Evolutionary conservation across 2,113 vertebrate genomes (phyloP).

Genomic region (Cettia cetti): DNA sequence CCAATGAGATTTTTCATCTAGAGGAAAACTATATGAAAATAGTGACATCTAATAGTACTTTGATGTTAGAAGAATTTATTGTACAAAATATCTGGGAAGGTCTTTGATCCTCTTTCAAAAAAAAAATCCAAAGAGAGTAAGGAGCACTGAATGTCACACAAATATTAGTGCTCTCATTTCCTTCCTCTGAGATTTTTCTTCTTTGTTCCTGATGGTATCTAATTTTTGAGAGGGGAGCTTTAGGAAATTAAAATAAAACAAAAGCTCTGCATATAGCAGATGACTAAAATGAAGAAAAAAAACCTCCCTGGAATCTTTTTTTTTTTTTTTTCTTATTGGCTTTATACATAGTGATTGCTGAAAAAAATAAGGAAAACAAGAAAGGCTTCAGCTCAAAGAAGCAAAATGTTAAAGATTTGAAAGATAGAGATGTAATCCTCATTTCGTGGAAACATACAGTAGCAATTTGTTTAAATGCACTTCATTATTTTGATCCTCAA

Average conservation of each 20-base stretch:
- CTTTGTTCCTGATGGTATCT: neutral
- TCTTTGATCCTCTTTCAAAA: conserved; percentile 5
- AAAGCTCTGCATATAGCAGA: neutral
- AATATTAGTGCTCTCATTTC: conserved; percentile 5
- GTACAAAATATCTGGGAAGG: neutral
- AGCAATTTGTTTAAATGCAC: neutral
- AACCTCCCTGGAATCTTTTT: neutral
- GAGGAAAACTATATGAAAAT: neutral
- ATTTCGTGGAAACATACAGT: neutral
- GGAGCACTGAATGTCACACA: neutral
- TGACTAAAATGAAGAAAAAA: neutral
- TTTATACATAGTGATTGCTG: neutral
- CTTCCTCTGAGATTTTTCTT: neutral
- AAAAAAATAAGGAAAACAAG: neutral
- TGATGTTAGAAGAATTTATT: neutral
- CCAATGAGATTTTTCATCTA: neutral
- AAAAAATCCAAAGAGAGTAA: neutral
- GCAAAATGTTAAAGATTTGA: neutral
- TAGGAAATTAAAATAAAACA: neutral
- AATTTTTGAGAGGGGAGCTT: neutral
- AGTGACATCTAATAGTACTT: neutral
- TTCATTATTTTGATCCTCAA: neutral
- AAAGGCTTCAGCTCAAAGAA: neutral
- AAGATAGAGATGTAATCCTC: neutral
- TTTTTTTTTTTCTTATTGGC: neutral